These are phyloP conservation scores for Aldabrachelys gigantea DNA, from an alignment of 2,113 vertebrate genomes.

Conservation along the genomic window DNA sequence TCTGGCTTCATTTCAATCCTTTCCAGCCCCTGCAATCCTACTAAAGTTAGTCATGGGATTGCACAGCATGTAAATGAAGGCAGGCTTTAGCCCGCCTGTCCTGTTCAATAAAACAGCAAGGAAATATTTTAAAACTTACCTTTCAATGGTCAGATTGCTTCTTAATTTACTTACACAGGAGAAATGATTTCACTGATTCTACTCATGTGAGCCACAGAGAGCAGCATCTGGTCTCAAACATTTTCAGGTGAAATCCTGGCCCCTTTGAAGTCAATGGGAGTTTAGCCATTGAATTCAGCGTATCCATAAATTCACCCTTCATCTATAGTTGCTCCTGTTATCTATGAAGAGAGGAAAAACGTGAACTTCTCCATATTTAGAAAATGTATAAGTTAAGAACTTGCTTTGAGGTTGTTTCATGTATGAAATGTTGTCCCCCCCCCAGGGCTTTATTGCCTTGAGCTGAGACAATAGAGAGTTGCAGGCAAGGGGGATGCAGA, in stretches of 20 bases:
- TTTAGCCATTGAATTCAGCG: neutral
- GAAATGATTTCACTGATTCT: neutral
- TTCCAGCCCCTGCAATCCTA: neutral
- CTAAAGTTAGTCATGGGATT: neutral
- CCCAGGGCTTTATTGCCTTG: neutral
- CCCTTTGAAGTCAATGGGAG: neutral
- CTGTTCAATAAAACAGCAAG: neutral
- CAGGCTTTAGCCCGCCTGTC: neutral
- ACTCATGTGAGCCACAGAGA: neutral
- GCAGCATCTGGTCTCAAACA: neutral
- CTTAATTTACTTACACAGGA: neutral
- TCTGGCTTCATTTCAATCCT: conserved; percentile 40
- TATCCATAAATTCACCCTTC: neutral
- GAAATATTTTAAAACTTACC: neutral
- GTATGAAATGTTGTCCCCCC: neutral
- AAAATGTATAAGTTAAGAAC: neutral
- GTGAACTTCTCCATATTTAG: neutral
- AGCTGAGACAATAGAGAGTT: conserved; percentile 39
- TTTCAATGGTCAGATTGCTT: neutral
- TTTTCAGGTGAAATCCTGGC: neutral
- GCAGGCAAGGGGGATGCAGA: neutral
- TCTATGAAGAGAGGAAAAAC: neutral
- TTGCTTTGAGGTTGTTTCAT: neutral
- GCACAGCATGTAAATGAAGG: neutral
- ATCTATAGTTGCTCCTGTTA: neutral